phyloP scores from a whole-genome alignment of 2,797 vertebrate genomes.

The Alosa sapidissima region DNA sequence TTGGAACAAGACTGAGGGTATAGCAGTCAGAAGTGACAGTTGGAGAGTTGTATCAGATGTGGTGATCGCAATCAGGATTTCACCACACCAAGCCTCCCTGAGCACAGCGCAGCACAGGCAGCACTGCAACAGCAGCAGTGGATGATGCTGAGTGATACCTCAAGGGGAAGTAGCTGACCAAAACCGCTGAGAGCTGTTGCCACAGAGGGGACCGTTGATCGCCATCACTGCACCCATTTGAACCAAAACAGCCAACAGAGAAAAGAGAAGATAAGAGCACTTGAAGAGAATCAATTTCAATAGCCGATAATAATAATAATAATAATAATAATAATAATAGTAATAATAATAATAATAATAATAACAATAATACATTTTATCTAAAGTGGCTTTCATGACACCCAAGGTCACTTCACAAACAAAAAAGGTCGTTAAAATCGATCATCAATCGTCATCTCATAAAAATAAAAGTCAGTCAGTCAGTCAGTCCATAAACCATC shows the following conservation, averaged over 20 bases:
- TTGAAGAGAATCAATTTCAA: no score
- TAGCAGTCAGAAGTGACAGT: not conserved
- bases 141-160: constrained; percentile 17
- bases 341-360: no score
- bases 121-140: not conserved
- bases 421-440: no score
- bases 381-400: no score
- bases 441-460: no score
- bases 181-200: constrained; percentile 40
- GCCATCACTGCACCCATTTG: constrained; percentile 22
- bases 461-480: no score
- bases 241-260: not conserved
- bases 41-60: constrained; percentile 4
- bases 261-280: not conserved
- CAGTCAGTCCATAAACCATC: no score
- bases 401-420: no score
- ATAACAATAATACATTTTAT: no score
- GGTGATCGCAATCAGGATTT: constrained; percentile 46
- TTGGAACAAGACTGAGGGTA: not conserved
- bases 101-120: not conserved
- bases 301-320: no score
- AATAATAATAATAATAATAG: no score
- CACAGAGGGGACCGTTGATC: constrained; percentile 43
- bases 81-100: constrained; percentile 23
- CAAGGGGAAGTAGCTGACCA: constrained; percentile 46